A percentile compares a stretch with the other conserved stretches of the same genome.
Evolutionary conservation across 2,888 invertebrate genomes (phyloP).

Genomic region (Pantelozetes paolii): DNA sequence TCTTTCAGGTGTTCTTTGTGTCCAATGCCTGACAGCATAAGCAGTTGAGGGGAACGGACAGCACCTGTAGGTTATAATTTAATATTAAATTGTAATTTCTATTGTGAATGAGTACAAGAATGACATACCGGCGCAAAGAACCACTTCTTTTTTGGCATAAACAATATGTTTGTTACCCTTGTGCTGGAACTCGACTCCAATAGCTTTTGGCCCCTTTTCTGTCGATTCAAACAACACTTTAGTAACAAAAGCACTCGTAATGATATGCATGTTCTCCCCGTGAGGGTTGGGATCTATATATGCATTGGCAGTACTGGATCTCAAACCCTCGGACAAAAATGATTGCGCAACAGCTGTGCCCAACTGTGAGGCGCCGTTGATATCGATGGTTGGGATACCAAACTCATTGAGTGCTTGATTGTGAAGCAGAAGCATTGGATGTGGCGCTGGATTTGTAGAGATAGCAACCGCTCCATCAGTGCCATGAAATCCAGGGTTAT

Average conservation of each 20-base stretch:
- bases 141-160: conserved; percentile 14
- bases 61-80: conserved; percentile 6
- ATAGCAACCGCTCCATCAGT: neutral
- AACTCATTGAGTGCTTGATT: conserved; percentile 2
- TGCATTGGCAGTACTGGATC: conserved; percentile 28
- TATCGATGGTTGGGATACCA: neutral
- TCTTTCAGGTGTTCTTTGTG: conserved; percentile 1
- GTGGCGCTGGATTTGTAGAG: neutral
- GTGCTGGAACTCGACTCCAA: conserved; percentile 1
- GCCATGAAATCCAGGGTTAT: conserved; percentile 13
- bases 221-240: neutral
- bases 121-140: conserved; percentile 21
- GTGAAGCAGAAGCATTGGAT: conserved; percentile 4
- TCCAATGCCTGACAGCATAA: conserved; percentile 19
- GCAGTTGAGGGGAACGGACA: conserved; percentile 21
- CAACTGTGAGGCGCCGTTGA: neutral
- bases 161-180: neutral
- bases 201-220: neutral
- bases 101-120: neutral
- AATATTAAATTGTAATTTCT: neutral
- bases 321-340: neutral
- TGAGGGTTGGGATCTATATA: conserved; percentile 26
- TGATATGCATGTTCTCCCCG: conserved; percentile 5
- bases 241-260: neutral
- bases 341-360: neutral